These are phyloP conservation scores for Oophaga pumilio DNA, from an alignment of 2,113 vertebrate species.

Conservation along the genomic window DNA sequence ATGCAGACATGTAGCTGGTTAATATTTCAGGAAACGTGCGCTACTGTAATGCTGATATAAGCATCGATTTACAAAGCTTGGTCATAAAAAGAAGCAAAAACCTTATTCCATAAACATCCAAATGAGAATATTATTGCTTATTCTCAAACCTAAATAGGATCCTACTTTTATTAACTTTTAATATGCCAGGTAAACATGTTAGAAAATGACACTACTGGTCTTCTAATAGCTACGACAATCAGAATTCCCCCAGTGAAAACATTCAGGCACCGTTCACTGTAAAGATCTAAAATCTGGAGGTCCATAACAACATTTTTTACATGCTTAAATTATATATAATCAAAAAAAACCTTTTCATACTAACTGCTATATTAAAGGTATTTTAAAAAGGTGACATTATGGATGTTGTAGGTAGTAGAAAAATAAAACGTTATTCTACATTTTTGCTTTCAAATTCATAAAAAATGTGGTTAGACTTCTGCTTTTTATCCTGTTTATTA, in stretches of 20 bases:
- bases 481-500: conserved; percentile 26
- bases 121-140: neutral
- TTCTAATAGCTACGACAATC: neutral
- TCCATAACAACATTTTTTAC: neutral
- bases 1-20: neutral
- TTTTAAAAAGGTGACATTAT: neutral
- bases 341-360: neutral
- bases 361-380: neutral
- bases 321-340: too few relatives aligned
- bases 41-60: neutral
- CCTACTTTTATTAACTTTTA: neutral
- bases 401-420: neutral
- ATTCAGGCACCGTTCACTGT: neutral
- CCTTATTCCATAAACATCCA: neutral
- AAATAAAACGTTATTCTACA: neutral
- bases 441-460: conserved; percentile 1
- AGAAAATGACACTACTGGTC: neutral
- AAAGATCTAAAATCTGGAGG: neutral
- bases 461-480: conserved; percentile 39
- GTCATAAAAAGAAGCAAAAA: neutral
- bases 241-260: neutral
- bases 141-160: neutral
- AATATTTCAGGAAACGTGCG: neutral
- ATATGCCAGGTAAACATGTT: neutral
- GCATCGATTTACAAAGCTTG: neutral